Base-by-base conservation (phyloP, 2,113 vertebrate species). In the Chroicocephalus ridibundus region DNA sequence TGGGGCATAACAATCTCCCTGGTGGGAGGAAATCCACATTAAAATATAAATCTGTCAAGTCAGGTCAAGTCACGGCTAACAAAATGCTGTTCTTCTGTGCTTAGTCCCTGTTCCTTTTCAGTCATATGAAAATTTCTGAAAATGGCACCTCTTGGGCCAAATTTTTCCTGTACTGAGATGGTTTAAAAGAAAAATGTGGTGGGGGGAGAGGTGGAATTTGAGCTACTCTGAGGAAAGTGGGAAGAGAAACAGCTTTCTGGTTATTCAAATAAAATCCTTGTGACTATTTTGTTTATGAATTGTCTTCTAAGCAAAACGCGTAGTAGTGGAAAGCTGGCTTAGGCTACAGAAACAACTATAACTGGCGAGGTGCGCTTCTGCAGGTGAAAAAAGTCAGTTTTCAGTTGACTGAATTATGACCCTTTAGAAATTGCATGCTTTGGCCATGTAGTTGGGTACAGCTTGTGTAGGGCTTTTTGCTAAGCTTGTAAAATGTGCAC, bases 11-110 rank as follows among this genome's bases (percentile, higher is more conserved):
- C 82, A 89, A 76, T 91, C 77, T 91, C 70, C 62, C 62, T 91
- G 60, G 81, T 94, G 89, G 91, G 75, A 91, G 66, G 89, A 95
- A 97, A 96, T 85, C 42, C 82, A 93, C 82, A 91, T 88, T 82
- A 74, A 91, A 97, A 91, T 93, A 97, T 85, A 94, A 95, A 94
- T 74, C 91, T 93, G 54, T 91, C 81, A 91, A 90, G 94, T 84
- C 65, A 79, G 92, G 88, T 96, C 88, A 95, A 86, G 57, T 88
- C 76, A 82, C 72, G 92, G 57, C 83, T 94, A 87, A 85, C 49
- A 91, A 93, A 97, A 9, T 46, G 83, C 58, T 82, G 44, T n/a
- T 94, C 24, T 79, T 86, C 40, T 82, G 34, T 68, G 36, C 29
- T 70, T 89, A 49, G 49, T 76, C 22, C 54, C 68, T 75, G 26